phyloP scores from a whole-genome alignment of 2,888 invertebrate species.

The Hyles lineata region DNA sequence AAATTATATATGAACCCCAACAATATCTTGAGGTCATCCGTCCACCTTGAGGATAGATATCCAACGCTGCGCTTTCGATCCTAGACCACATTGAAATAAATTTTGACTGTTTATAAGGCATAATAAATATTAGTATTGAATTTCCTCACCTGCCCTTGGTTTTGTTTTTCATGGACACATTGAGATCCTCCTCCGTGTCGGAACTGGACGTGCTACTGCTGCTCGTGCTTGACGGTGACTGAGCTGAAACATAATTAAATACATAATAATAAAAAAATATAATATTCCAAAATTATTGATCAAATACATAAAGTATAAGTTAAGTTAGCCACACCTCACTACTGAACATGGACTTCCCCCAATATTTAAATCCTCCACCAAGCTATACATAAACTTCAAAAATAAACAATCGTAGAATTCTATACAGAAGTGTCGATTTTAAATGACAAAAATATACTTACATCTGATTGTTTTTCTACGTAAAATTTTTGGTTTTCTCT shows the following conservation, averaged over 20 bases:
- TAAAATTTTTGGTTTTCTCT: conserved; percentile 80
- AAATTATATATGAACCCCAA: too few relatives aligned
- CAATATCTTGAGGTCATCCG: too few relatives aligned
- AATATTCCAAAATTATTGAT: background rate
- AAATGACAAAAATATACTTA: conserved; percentile 53
- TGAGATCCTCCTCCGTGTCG: conserved; percentile 78
- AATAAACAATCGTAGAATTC: too few relatives aligned
- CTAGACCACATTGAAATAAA: too few relatives aligned
- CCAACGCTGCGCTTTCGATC: too few relatives aligned
- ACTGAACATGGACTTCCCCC: background rate
- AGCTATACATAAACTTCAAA: too few relatives aligned
- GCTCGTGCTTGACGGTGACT: conserved; percentile 74
- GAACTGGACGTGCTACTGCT: conserved; percentile 73
- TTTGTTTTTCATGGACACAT: conserved; percentile 83
- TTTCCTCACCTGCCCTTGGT: conserved; percentile 73
- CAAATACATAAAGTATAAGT: background rate
- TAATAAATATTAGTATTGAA: background rate
- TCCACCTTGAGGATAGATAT: too few relatives aligned
- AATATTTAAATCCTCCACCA: background rate
- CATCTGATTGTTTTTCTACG: conserved; percentile 80
- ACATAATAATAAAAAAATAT: background rate
- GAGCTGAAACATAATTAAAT: conserved; percentile 59
- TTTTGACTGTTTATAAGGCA: too few relatives aligned
- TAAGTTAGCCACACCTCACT: background rate
- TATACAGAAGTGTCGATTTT: background rate